These are phyloP conservation scores for Pararge aegeria DNA, from an alignment of 1,140 invertebrate genomes.

Conservation along the genomic window DNA sequence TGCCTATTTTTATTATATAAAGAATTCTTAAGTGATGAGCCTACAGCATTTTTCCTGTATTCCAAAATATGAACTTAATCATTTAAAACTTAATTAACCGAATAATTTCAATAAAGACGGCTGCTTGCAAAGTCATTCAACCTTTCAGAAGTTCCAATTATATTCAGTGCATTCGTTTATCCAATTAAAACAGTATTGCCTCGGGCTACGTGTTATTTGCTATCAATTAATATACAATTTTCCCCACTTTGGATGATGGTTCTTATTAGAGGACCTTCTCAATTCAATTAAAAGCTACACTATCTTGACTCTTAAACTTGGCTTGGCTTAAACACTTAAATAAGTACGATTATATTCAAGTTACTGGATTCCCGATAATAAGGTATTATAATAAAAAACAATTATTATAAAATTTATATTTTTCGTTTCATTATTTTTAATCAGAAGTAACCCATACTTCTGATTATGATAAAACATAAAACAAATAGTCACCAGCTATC, in stretches of 20 bases:
- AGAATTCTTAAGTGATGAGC: too few species aligned
- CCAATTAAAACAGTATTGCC: constrained; percentile 39
- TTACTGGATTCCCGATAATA: too few species aligned
- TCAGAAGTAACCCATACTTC: too few species aligned
- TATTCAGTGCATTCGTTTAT: constrained; percentile 31
- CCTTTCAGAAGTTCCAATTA: constrained; percentile 39
- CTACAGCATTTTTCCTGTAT: too few species aligned
- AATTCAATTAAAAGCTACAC: constrained; percentile 11
- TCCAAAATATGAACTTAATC: constrained; percentile 24
- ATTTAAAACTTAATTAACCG: constrained; percentile 25
- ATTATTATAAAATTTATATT: too few species aligned
- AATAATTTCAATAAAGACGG: constrained; percentile 28
- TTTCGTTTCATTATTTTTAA: too few species aligned
- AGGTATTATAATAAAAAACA: too few species aligned
- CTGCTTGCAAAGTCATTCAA: constrained; percentile 38
- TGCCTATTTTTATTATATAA: too few species aligned
- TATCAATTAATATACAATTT: constrained; percentile 42
- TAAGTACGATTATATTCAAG: too few species aligned
- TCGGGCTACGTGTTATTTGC: constrained; percentile 30
- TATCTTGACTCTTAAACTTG: background rate
- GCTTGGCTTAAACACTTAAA: too few species aligned
- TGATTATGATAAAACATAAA: too few species aligned
- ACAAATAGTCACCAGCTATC: too few species aligned
- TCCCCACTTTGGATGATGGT: constrained; percentile 16
- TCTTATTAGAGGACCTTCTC: constrained; percentile 26